Base-by-base conservation (phyloP, 2,888 invertebrate species). In the Biston betularia region DNA sequence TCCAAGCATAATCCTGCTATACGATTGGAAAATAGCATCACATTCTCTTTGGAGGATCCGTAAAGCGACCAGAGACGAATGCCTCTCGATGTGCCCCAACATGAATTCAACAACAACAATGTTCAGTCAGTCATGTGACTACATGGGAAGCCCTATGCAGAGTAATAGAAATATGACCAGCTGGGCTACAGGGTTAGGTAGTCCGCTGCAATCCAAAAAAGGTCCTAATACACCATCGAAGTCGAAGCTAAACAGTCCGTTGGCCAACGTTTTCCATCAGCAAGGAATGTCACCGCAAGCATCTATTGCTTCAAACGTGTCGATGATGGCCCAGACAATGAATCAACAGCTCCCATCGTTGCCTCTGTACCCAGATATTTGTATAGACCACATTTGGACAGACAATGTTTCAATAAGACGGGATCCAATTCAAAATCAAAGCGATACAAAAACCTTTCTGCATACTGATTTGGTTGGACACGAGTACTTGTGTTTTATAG, bases 341-440 rank as follows among this genome's bases (percentile, higher is more conserved):
- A 86, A 89, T 0, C 94, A 94, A 68, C 77, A 86, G 0, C 94
- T 92, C 50, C 95, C 94, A n/a, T 89, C 95, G 0, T 94, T 96
- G 74, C 97, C 97, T 0, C 89, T 98, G 35, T 96, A 96, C 75
- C 98, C 98, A 0, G 97, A 97, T 75, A 94, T 98, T 71, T 98
- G 98, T 79, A 92, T 99, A 52, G 98, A 99, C 75, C 97, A 97
- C 81, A 92, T 98, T 12, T 99, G 98, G 98, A 97, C 97, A 0
- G 98, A 98, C 79, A 95, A 92, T 67, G 92, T 89, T 69, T 78
- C 77, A 0, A 83, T 90, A 3, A 82, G 75, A 70, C 79, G 88
- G 72, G 94, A 90, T 84, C 80, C 80, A 52, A 76, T 90, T 0
- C 94, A 94, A 68, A 83, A 72, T 45, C 63, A 80, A 0, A 86